Conservation (phyloP, 2,113 vertebrate species). For the Hoplias malabaricus region DNA sequence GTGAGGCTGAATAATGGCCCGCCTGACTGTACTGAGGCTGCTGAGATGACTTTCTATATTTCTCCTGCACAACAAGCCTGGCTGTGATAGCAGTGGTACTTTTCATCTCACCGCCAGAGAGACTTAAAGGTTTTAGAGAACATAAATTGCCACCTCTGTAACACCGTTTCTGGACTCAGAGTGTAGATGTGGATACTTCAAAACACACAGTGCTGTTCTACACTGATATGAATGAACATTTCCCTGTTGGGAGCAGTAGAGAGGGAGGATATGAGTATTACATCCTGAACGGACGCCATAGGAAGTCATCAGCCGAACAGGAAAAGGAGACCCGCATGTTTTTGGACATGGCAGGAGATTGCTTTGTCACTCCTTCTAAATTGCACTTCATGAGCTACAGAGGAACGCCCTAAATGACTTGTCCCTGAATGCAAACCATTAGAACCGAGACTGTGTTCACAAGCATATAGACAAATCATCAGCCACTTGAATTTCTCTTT, state of each 20-base stretch:
- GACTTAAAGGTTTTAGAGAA: constrained; percentile 19
- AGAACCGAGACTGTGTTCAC: background rate
- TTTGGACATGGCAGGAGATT: background rate
- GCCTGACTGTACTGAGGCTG: background rate
- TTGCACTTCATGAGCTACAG: background rate
- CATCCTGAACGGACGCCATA: constrained; percentile 36
- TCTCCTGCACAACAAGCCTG: background rate
- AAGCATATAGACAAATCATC: constrained; percentile 4
- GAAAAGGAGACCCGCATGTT: constrained; percentile 24
- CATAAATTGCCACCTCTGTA: background rate
- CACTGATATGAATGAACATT: background rate
- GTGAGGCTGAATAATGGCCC: constrained; percentile 25
- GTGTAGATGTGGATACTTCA: background rate
- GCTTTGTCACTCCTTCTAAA: background rate
- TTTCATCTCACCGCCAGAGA: constrained; percentile 23
- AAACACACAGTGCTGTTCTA: background rate
- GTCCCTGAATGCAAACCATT: background rate
- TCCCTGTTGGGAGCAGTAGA: constrained; percentile 13
- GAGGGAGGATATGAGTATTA: constrained; percentile 22
- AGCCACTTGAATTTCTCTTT: constrained; percentile 9
- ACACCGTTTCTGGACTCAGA: background rate
- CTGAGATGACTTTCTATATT: constrained; percentile 24
- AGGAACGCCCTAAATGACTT: background rate
- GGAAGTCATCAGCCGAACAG: constrained; percentile 44
- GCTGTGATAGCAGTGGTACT: constrained; percentile 1